A percentile compares a stretch with the other conserved stretches of the same genome.
phyloP scores from a whole-genome alignment of 2,888 invertebrate species.

The Diachrysia chrysitis region DNA sequence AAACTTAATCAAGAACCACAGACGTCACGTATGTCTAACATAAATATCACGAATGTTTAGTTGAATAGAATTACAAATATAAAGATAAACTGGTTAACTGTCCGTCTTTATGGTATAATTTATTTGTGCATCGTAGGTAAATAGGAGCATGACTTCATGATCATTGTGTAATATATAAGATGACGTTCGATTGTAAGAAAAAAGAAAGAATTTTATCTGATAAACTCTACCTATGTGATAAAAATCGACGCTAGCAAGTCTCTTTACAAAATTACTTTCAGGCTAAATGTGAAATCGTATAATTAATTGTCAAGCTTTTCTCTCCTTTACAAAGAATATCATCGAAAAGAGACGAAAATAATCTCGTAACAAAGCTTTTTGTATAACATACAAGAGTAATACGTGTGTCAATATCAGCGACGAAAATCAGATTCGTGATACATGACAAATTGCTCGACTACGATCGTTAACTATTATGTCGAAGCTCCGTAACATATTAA shows the following conservation, averaged over 20 bases:
- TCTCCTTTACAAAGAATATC: conserved; percentile 10
- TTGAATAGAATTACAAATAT: conserved; percentile 25
- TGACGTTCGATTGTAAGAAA: too few species aligned
- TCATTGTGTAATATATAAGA: too few species aligned
- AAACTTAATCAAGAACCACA: conserved; percentile 27
- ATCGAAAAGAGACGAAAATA: conserved; percentile 9
- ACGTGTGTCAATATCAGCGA: conserved; percentile 10
- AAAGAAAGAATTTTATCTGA: too few species aligned
- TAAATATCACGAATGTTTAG: conserved; percentile 23
- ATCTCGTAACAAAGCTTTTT: conserved; percentile 13
- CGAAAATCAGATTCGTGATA: conserved; percentile 6
- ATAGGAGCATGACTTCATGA: background rate
- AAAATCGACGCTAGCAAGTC: background rate
- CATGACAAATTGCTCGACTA: conserved; percentile 10
- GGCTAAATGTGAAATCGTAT: background rate
- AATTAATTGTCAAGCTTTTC: conserved; percentile 5
- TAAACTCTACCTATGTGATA: background rate
- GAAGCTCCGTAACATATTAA: conserved; percentile 6
- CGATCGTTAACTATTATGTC: conserved; percentile 12
- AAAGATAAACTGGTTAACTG: conserved; percentile 13
- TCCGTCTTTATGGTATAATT: conserved; percentile 12
- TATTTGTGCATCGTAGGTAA: conserved; percentile 8
- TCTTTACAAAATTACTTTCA: background rate
- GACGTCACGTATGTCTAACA: conserved; percentile 22
- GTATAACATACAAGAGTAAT: conserved; percentile 2